Percentiles rank a stretch among this genome's conserved stretches.
phyloP scores from a whole-genome alignment of 2,888 invertebrate species.

The Drosophila vallismaia region DNA sequence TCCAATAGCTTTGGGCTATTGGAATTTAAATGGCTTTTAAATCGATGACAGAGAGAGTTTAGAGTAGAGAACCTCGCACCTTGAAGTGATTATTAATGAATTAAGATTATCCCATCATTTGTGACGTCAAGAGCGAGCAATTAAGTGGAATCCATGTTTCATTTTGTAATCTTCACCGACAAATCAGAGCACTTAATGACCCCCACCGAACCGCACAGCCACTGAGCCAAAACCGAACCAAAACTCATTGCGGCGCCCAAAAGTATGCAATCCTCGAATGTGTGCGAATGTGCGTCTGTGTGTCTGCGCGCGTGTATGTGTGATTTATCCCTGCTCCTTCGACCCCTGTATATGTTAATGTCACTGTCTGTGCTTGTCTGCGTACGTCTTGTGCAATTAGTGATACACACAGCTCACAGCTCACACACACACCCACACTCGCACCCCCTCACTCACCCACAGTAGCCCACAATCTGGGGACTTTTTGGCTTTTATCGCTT shows the following conservation, averaged over 20 bases:
- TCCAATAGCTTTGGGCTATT: background rate
- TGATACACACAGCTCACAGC: slow-evolving; percentile 41
- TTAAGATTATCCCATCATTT: background rate
- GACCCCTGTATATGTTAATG: slow-evolving; percentile 16
- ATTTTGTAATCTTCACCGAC: slow-evolving; percentile 45
- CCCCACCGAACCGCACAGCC: slow-evolving; percentile 18
- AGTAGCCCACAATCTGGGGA: background rate
- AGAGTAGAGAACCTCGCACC: background rate
- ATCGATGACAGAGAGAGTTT: background rate
- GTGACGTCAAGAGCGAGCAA: slow-evolving; percentile 14
- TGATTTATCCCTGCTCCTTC: slow-evolving; percentile 37
- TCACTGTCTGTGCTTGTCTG: slow-evolving; percentile 31
- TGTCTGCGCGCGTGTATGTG: slow-evolving; percentile 31
- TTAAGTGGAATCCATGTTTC: slow-evolving; percentile 48
- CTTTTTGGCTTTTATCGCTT: slow-evolving; percentile 41
- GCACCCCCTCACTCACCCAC: background rate
- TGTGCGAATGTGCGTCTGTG: slow-evolving; percentile 4
- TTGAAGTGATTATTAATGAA: background rate
- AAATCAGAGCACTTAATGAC: slow-evolving; percentile 40
- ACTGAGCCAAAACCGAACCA: slow-evolving; percentile 1
- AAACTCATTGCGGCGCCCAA: slow-evolving; percentile 18
- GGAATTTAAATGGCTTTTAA: background rate
- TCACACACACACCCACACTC: slow-evolving; percentile 7
- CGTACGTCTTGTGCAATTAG: slow-evolving; percentile 61
- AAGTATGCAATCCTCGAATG: slow-evolving; percentile 26